Base-by-base conservation (phyloP, 2,888 invertebrate genomes). In the Apotomis capreana region DNA sequence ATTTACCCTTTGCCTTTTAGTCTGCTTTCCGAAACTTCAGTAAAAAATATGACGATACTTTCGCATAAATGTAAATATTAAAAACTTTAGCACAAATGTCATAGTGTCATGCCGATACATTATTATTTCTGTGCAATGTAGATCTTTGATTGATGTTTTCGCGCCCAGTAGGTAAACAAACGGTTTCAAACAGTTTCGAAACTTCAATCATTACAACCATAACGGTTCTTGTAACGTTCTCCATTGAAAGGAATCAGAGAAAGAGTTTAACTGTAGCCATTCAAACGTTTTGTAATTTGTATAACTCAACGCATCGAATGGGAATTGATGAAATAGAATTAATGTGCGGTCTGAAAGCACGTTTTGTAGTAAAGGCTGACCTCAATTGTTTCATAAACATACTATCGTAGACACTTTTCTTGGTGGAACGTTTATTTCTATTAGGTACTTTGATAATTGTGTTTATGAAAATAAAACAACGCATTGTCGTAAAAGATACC, bases 231-330 rank as follows among this genome's bases (percentile, higher is more conserved):
- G 67, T 59, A 68, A 68, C 59, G 59, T 68, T 68, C 49, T 68
- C 59, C 58, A 15, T 49, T 57, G 37, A 57, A 49, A 15, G 12
- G 49, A 69, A 69, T 63, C 6, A 46, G 55, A 57, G 36, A 55
- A 55, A n/a, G 46, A 65, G 46, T 62, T 44, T 57, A 46, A 55
- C 68, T 55, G 61, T 52, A 51, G 62, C 55, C 55, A 65, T 67
- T 61, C 49, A 55, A 70, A 60, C 13, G 70, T 70, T 70, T 70
- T 65, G 70, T 61, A 70, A 70, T 55, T 57, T 54, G 65, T 46
- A 61, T 70, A 70, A 67, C 55, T 36, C 60, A 37, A 49, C 65
- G 65, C 70, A 67, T 70, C 70, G 70, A 70, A 70, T 67, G 70
- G 65, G 54, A 54, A 60, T 65, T 61, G 54, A 70, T 70, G 65